Percentiles rank a stretch among this genome's conserved stretches.
Evolutionary conservation across 2,888 invertebrate genomes (phyloP).

Genomic region (Cyclophora albipunctata): DNA sequence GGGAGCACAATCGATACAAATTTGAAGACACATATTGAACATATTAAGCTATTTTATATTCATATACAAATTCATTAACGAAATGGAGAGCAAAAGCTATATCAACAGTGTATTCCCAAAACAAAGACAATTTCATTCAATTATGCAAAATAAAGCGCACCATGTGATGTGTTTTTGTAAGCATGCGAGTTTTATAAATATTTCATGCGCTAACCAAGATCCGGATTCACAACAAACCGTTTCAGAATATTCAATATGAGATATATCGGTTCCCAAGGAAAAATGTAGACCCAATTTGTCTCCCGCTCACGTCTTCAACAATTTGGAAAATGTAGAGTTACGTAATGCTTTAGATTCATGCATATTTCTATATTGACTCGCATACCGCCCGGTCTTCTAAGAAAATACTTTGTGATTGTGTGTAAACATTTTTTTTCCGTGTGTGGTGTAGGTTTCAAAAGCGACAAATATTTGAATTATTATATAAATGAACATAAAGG

Average conservation of each 20-base stretch:
- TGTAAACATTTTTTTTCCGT: constrained; percentile 14
- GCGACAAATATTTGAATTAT: constrained; percentile 1
- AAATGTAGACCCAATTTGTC: constrained; percentile 47
- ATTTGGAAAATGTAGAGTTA: constrained; percentile 47
- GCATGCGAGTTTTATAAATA: constrained; percentile 7
- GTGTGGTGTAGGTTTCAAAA: constrained; percentile 11
- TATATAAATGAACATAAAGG: too few species aligned
- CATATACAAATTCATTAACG: too few species aligned
- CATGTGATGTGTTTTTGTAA: constrained; percentile 12
- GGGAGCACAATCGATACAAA: too few species aligned
- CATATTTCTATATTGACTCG: constrained; percentile 40
- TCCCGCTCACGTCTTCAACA: constrained; percentile 45
- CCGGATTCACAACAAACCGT: constrained; percentile 30
- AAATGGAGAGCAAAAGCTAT: too few species aligned
- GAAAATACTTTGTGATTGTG: constrained; percentile 12
- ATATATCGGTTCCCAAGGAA: constrained; percentile 37
- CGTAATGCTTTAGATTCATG: constrained; percentile 42
- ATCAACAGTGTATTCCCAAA: too few species aligned
- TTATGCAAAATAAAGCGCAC: too few species aligned
- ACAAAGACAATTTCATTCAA: too few species aligned
- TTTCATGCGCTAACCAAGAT: constrained; percentile 7
- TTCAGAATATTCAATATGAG: constrained; percentile 36
- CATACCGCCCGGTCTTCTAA: constrained; percentile 22
- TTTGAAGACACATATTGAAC: too few species aligned
- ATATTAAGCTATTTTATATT: too few species aligned